phyloP scores from a whole-genome alignment of 1,140 invertebrate genomes.

The Eueides isabella region DNA sequence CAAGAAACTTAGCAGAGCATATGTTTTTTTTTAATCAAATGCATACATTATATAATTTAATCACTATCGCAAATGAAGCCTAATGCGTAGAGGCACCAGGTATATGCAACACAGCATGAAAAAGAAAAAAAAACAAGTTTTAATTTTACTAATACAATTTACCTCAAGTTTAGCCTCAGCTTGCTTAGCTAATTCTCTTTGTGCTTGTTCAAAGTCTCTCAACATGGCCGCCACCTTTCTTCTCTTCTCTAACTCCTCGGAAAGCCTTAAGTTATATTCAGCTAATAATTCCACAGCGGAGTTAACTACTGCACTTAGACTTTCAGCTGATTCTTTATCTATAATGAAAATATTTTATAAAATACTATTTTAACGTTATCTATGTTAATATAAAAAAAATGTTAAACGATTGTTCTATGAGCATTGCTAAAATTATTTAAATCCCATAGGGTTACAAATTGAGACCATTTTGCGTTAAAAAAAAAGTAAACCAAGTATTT shows the following conservation, averaged over 20 bases:
- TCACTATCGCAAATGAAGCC: too few species aligned
- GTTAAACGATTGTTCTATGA: too few species aligned
- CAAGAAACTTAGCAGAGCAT: too few species aligned
- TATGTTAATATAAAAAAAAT: neutral
- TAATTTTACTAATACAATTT: slow-evolving; percentile 32
- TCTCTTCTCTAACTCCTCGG: slow-evolving; percentile 94
- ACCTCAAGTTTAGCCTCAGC: slow-evolving; percentile 94
- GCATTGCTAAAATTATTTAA: too few species aligned
- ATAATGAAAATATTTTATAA: slow-evolving; percentile 54
- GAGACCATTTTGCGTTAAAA: too few species aligned
- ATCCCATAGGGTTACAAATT: too few species aligned
- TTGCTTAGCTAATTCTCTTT: slow-evolving; percentile 91
- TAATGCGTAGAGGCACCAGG: too few species aligned
- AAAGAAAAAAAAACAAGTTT: too few species aligned
- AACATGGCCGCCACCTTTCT: slow-evolving; percentile 93
- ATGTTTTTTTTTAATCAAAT: too few species aligned
- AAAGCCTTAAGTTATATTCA: slow-evolving; percentile 94
- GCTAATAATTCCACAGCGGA: slow-evolving; percentile 92
- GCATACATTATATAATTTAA: too few species aligned
- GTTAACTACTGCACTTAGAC: slow-evolving; percentile 88
- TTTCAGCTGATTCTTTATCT: slow-evolving; percentile 89
- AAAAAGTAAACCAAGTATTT: too few species aligned
- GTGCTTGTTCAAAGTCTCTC: slow-evolving; percentile 92
- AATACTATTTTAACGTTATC: neutral
- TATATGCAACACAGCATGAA: too few species aligned